These are phyloP conservation scores for Acanthosoma haemorrhoidale DNA, from an alignment of 2,888 invertebrate genomes.

Conservation along the genomic window DNA sequence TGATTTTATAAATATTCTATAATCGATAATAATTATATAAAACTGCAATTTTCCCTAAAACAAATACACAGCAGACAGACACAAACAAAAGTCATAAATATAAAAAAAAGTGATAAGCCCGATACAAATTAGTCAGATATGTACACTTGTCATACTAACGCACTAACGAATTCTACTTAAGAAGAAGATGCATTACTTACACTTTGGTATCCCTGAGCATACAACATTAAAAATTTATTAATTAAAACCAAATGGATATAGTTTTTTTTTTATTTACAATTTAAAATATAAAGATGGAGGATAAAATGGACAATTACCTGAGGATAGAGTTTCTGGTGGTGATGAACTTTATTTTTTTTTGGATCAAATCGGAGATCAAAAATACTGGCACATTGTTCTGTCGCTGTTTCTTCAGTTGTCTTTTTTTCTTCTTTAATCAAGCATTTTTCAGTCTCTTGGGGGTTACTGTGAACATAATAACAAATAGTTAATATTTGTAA, in stretches of 20 bases:
- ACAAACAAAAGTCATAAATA: background rate
- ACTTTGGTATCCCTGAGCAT: slow-evolving; percentile 27
- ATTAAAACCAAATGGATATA: background rate
- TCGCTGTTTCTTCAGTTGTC: background rate
- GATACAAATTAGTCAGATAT: background rate
- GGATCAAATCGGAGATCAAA: slow-evolving; percentile 42
- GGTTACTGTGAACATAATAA: background rate
- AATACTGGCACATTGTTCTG: slow-evolving; percentile 36
- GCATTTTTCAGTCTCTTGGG: background rate
- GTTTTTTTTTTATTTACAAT: background rate
- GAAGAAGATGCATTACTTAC: slow-evolving; percentile 25
- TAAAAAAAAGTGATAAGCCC: background rate
- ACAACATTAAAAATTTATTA: slow-evolving; percentile 21
- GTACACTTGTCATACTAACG: background rate
- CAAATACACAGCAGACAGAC: background rate
- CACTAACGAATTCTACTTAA: background rate
- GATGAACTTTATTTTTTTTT: slow-evolving; percentile 33
- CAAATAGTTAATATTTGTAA: background rate
- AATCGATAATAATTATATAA: no score
- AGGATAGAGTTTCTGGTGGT: slow-evolving; percentile 47
- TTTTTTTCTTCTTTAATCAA: background rate
- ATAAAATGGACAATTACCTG: slow-evolving; percentile 45
- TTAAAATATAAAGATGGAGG: background rate
- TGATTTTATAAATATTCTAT: no score
- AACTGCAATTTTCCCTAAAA: background rate